Evolutionary conservation across 2,113 vertebrate genomes (phyloP).

Genomic region (Aleadryas rufinucha): DNA sequence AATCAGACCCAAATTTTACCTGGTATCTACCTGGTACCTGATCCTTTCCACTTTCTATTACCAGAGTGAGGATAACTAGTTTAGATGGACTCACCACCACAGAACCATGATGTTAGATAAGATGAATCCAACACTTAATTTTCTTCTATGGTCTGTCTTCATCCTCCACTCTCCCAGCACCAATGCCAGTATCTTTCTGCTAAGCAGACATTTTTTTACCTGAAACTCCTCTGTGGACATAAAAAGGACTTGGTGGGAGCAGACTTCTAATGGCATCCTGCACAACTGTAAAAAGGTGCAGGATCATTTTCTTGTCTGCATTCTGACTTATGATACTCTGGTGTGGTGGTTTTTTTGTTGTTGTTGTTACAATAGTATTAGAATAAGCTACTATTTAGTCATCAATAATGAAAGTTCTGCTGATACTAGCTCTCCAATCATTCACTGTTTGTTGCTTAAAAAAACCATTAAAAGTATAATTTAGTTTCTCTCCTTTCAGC

Average conservation of each 20-base stretch:
- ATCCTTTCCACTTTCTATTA: background rate
- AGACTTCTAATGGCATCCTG: background rate
- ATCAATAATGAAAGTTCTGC: background rate
- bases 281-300: background rate
- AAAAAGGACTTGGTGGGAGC: background rate
- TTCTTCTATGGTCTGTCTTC: background rate
- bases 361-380: background rate
- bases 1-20: background rate
- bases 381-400: background rate
- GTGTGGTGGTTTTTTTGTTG: background rate
- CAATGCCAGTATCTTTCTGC: background rate
- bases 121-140: background rate
- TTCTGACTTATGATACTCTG: background rate
- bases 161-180: background rate
- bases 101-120: background rate
- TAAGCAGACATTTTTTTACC: background rate
- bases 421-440: background rate
- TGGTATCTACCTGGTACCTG: background rate
- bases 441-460: background rate
- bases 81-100: fast-evolving
- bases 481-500: background rate
- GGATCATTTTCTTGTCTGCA: background rate
- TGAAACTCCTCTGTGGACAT: background rate
- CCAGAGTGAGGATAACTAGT: background rate
- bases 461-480: background rate